Percentiles rank a stretch among this genome's conserved stretches.
These are phyloP conservation scores for Aromia moschata DNA, from an alignment of 2,888 invertebrate species.

Conservation along the genomic window DNA sequence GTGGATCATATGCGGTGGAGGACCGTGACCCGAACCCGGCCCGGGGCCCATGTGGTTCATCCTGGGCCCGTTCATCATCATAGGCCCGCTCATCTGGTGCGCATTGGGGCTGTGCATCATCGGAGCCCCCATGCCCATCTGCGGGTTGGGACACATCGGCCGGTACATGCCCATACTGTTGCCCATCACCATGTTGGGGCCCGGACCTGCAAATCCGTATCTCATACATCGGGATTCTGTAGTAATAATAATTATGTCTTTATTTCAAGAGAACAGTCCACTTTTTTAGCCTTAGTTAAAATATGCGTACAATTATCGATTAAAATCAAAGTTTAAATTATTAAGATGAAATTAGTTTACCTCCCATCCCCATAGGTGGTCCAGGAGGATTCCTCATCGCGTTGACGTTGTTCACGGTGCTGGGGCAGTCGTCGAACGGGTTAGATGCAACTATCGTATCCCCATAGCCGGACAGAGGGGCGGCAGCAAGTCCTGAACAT, in stretches of 20 bases:
- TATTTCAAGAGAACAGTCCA: too few species aligned
- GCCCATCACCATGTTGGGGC: constrained; percentile 54
- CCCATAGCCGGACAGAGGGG: constrained; percentile 89
- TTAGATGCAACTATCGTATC: constrained; percentile 95
- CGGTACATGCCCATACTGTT: constrained; percentile 66
- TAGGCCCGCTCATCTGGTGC: constrained; percentile 58
- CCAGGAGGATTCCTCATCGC: constrained; percentile 54
- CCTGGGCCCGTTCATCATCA: constrained; percentile 64
- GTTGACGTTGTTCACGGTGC: constrained; percentile 59
- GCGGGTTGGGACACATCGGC: constrained; percentile 66
- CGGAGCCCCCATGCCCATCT: constrained; percentile 57
- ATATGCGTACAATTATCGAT: too few species aligned
- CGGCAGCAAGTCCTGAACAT: constrained; percentile 80
- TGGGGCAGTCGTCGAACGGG: constrained; percentile 92
- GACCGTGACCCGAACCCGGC: constrained; percentile 40
- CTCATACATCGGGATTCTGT: too few species aligned
- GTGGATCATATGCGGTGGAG: constrained; percentile 67
- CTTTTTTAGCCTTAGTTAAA: too few species aligned
- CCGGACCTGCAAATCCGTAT: constrained; percentile 33
- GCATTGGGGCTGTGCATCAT: constrained; percentile 63
- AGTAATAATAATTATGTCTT: too few species aligned
- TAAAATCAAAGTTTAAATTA: too few species aligned
- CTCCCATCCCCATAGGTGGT: constrained; percentile 57
- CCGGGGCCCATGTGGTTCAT: constrained; percentile 57
- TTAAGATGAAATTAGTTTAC: too few species aligned